Percentiles rank a stretch among this genome's conserved stretches.
These are phyloP conservation scores for Ceyx cyanopectus DNA, from an alignment of 2,113 vertebrate genomes.

Conservation along the genomic window DNA sequence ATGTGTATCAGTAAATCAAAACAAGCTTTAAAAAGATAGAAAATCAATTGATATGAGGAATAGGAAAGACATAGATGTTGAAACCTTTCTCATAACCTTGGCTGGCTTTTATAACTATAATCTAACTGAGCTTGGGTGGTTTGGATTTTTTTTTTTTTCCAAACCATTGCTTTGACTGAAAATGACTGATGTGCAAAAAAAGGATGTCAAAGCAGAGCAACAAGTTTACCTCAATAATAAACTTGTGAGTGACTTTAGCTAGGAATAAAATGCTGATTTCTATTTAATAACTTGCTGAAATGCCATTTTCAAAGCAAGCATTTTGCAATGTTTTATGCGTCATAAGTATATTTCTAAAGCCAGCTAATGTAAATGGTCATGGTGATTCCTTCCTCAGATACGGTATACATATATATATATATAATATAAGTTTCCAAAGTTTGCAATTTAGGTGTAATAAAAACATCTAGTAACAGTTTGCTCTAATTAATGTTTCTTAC, in stretches of 20 bases:
- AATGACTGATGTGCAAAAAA: neutral
- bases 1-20: slow-evolving; percentile 59
- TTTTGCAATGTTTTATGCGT: neutral
- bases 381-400: neutral
- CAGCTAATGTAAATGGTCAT: rapidly evolving
- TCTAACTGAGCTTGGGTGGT: neutral
- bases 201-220: neutral
- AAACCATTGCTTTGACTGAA: neutral
- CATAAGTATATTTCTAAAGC: neutral
- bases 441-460: neutral
- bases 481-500: neutral
- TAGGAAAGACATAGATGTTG: neutral
- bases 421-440: neutral
- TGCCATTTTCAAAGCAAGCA: neutral
- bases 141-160: neutral
- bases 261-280: neutral
- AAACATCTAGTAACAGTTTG: neutral
- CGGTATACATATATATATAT: neutral
- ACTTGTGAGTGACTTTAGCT: neutral
- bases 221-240: neutral
- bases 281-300: neutral
- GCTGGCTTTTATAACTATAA: slow-evolving; percentile 8
- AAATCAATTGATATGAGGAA: slow-evolving; percentile 50
- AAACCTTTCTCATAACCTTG: slow-evolving; percentile 11
- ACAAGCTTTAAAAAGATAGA: slow-evolving; percentile 40